phyloP scores from a whole-genome alignment of 1,140 invertebrate genomes.

The Leptopilina boulardi region DNA sequence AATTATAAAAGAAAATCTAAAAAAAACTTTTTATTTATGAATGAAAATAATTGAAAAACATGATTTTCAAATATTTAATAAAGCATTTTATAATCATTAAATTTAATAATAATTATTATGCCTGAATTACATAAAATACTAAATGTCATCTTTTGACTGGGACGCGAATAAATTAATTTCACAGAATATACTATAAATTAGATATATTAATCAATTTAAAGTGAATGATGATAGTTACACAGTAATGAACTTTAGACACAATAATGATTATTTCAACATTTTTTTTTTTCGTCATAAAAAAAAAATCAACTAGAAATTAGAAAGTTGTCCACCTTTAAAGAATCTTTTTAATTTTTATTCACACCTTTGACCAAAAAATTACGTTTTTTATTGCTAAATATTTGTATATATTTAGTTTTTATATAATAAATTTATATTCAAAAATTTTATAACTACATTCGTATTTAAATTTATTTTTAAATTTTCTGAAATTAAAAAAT shows the following conservation, averaged over 20 bases:
- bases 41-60: background rate
- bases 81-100: background rate
- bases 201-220: background rate
- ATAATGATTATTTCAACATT: background rate
- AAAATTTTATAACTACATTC: too few relatives aligned
- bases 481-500: background rate
- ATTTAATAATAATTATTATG: background rate
- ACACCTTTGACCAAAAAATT: background rate
- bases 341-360: background rate
- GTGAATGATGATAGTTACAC: background rate
- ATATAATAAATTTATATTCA: too few relatives aligned
- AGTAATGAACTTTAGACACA: background rate
- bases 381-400: background rate
- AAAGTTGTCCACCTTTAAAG: background rate
- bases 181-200: background rate
- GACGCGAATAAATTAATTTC: background rate
- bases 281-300: background rate
- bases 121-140: background rate
- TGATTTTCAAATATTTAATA: background rate
- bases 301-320: background rate
- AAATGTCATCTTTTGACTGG: background rate
- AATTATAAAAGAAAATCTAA: background rate
- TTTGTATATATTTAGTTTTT: background rate
- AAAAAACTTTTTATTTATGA: background rate
- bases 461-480: too few relatives aligned